Evolutionary conservation across 1,140 invertebrate species (phyloP).

Genomic region (Heliconius congener): DNA sequence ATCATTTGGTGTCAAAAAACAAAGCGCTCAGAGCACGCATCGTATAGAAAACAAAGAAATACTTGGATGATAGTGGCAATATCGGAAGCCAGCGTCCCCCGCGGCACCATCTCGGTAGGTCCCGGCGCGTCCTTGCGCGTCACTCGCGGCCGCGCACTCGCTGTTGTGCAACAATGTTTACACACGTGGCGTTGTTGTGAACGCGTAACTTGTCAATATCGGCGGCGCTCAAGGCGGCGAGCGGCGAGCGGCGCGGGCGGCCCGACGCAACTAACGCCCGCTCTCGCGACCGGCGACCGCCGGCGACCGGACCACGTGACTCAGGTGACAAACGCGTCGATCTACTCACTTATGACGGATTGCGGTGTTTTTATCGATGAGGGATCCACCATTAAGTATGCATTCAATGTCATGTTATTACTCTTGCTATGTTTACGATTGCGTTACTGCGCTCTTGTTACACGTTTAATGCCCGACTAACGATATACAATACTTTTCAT

Average conservation of each 20-base stretch:
- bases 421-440: slow-evolving; percentile 1
- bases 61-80: slow-evolving; percentile 52
- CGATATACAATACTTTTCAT: background rate
- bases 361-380: slow-evolving; percentile 55
- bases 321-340: slow-evolving; percentile 69
- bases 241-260: slow-evolving; percentile 64
- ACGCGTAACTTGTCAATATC: slow-evolving; percentile 59
- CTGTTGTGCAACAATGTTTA: slow-evolving; percentile 76
- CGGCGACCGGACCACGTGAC: slow-evolving; percentile 62
- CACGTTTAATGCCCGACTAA: background rate
- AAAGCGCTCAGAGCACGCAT: slow-evolving; percentile 40
- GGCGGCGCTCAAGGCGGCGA: slow-evolving; percentile 60
- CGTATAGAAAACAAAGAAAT: slow-evolving; percentile 56
- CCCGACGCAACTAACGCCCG: slow-evolving; percentile 72
- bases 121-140: slow-evolving; percentile 64
- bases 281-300: slow-evolving; percentile 44
- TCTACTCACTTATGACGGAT: slow-evolving; percentile 54
- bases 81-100: slow-evolving; percentile 47
- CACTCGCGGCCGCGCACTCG: slow-evolving; percentile 56
- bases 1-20: slow-evolving; percentile 47
- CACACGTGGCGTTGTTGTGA: slow-evolving; percentile 72
- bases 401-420: slow-evolving; percentile 11
- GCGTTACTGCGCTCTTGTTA: background rate
- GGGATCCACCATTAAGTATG: slow-evolving; percentile 31
- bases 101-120: slow-evolving; percentile 40